These are phyloP conservation scores for Zaprionus davidi DNA, from an alignment of 1,140 invertebrate genomes.

Conservation along the genomic window DNA sequence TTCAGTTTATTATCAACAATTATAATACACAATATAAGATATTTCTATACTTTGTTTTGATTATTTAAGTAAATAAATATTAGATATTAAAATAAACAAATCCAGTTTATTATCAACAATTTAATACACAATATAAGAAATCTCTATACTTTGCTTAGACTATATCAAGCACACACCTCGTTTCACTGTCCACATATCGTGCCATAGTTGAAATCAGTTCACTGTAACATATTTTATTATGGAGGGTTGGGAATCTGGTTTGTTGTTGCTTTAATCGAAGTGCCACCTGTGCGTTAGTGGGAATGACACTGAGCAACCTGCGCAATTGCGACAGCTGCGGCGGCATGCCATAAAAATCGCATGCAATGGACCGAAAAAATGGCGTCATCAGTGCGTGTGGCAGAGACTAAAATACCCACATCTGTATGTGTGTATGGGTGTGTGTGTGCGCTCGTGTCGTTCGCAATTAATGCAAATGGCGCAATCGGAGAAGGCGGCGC, in stretches of 20 bases:
- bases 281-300: background rate
- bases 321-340: slow-evolving; percentile 3
- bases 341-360: slow-evolving; percentile 21
- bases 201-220: no score
- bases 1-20: no score
- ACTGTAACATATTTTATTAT: background rate
- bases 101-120: no score
- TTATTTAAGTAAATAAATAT: no score
- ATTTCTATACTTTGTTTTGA: no score
- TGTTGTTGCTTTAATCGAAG: background rate
- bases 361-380: slow-evolving; percentile 21
- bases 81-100: no score
- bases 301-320: background rate
- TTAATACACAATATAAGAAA: no score
- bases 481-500: slow-evolving; percentile 16
- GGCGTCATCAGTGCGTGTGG: slow-evolving; percentile 18
- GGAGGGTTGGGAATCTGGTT: background rate
- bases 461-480: slow-evolving; percentile 60
- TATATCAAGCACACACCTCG: no score
- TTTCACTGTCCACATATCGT: no score
- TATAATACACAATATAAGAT: no score
- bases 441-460: slow-evolving; percentile 3
- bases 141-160: no score
- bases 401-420: background rate
- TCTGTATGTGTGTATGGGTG: background rate